A percentile compares a stretch with the other conserved stretches of the same genome.
Conservation (phyloP, 1,140 invertebrate genomes). For the Zaprionus davidi region DNA sequence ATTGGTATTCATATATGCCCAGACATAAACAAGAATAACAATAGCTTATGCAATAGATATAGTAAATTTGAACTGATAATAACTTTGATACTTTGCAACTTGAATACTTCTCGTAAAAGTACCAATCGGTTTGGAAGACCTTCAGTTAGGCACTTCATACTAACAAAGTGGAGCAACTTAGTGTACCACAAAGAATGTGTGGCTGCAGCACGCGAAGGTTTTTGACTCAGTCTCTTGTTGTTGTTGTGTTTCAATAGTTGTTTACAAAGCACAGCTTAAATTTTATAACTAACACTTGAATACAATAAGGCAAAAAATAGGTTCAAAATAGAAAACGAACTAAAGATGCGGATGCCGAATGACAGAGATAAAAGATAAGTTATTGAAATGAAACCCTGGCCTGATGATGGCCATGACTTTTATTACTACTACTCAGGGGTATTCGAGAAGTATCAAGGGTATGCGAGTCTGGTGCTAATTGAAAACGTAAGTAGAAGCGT, state of each 20-base stretch:
- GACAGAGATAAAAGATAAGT: slow-evolving; percentile 1
- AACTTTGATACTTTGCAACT: neutral
- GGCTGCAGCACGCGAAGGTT: neutral
- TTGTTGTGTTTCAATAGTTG: neutral
- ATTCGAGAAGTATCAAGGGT: neutral
- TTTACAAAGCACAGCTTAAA: neutral
- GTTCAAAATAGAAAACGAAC: neutral
- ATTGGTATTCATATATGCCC: neutral
- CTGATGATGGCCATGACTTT: neutral
- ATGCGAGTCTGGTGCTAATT: neutral
- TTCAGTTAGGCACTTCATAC: slow-evolving; percentile 1
- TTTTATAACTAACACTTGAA: neutral
- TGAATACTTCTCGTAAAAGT: neutral
- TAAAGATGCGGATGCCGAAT: neutral
- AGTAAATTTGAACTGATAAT: no score
- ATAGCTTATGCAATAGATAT: neutral
- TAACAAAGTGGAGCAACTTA: neutral
- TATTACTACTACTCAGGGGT: neutral
- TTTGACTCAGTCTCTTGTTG: neutral
- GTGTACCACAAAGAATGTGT: slow-evolving; percentile 1
- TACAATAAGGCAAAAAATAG: neutral
- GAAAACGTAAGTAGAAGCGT: neutral
- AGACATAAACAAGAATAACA: neutral
- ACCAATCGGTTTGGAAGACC: neutral
- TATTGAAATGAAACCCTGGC: neutral